These are phyloP conservation scores for Alexandromys fortis DNA, from an alignment of 2,113 vertebrate genomes.

Conservation along the genomic window DNA sequence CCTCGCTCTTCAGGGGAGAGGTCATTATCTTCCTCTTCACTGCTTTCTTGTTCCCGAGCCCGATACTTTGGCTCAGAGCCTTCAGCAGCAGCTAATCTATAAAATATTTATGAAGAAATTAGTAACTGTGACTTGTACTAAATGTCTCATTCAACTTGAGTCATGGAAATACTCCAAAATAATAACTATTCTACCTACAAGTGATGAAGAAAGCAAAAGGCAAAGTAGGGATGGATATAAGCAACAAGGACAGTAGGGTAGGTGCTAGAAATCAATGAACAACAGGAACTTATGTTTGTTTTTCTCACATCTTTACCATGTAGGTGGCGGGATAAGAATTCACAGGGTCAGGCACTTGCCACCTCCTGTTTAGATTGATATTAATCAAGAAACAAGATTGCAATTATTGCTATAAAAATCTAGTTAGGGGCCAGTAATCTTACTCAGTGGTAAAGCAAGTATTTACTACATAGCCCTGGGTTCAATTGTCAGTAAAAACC, in stretches of 20 bases:
- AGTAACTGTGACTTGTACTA: constrained; percentile 36
- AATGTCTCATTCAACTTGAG: constrained; percentile 45
- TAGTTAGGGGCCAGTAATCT: not conserved
- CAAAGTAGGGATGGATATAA: not conserved
- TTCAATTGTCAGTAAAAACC: not conserved
- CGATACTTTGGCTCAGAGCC: constrained; percentile 88
- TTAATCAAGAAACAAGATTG: constrained; percentile 57
- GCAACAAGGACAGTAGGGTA: too few species aligned
- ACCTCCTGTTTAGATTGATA: not conserved
- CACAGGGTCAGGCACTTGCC: constrained; percentile 4
- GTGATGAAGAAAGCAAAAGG: not conserved
- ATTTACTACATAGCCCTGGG: not conserved
- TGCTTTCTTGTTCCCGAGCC: constrained; percentile 88
- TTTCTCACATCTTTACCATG: constrained; percentile 30
- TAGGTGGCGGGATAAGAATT: not conserved
- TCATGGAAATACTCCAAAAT: constrained; percentile 16
- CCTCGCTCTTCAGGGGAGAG: constrained; percentile 95
- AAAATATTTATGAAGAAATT: constrained; percentile 58
- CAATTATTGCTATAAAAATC: constrained; percentile 51
- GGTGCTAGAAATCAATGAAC: not conserved
- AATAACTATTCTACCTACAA: constrained; percentile 46
- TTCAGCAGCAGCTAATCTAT: constrained; percentile 92
- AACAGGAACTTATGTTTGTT: constrained; percentile 21
- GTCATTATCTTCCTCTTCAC: constrained; percentile 92
- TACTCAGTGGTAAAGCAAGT: not conserved